These are phyloP conservation scores for Hyaena hyaena DNA, from an alignment of 2,113 vertebrate genomes.

Conservation along the genomic window DNA sequence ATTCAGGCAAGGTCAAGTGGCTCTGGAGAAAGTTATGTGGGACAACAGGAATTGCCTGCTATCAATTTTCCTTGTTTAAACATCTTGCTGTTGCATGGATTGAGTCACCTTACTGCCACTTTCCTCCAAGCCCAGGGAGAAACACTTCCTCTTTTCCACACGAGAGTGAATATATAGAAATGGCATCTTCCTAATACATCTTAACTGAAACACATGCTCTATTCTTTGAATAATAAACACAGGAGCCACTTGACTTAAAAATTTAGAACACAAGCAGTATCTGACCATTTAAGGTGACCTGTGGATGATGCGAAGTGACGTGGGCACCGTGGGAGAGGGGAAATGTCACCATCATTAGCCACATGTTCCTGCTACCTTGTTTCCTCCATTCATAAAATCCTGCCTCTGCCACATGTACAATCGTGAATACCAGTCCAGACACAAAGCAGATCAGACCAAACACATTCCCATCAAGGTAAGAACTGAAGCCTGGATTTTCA, in stretches of 20 bases:
- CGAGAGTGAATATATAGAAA: not conserved
- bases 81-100: not conserved
- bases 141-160: not conserved
- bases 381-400: not conserved
- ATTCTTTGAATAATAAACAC: slow-evolving; percentile 9
- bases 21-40: not conserved
- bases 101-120: not conserved
- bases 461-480: not conserved
- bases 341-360: not conserved
- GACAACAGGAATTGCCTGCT: not conserved
- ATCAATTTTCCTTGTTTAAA: not conserved
- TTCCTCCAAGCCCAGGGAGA: not conserved
- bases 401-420: not conserved
- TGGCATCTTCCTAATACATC: not conserved
- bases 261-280: not conserved
- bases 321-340: not conserved
- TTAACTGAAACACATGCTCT: not conserved
- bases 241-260: not conserved
- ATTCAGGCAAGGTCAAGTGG: not conserved
- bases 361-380: rapidly evolving
- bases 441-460: not conserved
- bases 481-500: not conserved
- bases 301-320: not conserved
- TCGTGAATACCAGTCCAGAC: not conserved
- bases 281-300: not conserved